A percentile compares a stretch with the other conserved stretches of the same genome.
phyloP scores from a whole-genome alignment of 2,888 invertebrate species.

The Phortica magna region DNA sequence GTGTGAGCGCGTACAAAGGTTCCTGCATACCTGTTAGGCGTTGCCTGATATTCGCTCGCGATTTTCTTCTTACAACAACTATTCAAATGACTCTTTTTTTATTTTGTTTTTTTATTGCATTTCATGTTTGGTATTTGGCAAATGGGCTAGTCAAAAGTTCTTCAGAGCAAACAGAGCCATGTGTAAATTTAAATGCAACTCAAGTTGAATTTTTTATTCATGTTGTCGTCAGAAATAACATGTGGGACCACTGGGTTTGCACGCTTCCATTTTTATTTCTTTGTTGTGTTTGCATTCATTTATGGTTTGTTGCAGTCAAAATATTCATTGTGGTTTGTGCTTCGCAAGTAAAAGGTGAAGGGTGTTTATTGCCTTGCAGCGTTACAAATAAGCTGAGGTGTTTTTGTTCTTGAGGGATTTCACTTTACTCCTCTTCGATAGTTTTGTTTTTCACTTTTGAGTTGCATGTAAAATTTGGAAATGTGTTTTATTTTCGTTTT shows the following conservation, averaged over 20 bases:
- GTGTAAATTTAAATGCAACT: conserved; percentile 26
- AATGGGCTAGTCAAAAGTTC: not conserved
- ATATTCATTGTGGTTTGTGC: not conserved
- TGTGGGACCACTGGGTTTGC: not conserved
- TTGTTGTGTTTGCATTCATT: not conserved
- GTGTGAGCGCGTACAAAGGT: not conserved
- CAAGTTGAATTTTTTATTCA: not conserved
- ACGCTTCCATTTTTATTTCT: not conserved
- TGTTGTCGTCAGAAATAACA: not conserved
- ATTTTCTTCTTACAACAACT: no score
- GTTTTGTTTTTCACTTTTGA: no score
- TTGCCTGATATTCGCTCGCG: conserved; percentile 8
- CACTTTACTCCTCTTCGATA: no score
- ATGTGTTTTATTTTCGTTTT: not conserved
- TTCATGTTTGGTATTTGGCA: no score
- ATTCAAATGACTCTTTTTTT: no score
- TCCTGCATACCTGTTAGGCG: conserved; percentile 31
- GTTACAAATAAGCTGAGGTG: conserved; percentile 19
- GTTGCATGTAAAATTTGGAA: not conserved
- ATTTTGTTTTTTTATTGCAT: no score
- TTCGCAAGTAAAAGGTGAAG: not conserved
- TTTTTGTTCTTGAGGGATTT: no score
- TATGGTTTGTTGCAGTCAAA: not conserved
- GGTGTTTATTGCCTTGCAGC: not conserved
- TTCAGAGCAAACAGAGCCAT: conserved; percentile 6